Evolutionary conservation across 2,888 invertebrate species (phyloP).

Genomic region (Priapulus caudatus): DNA sequence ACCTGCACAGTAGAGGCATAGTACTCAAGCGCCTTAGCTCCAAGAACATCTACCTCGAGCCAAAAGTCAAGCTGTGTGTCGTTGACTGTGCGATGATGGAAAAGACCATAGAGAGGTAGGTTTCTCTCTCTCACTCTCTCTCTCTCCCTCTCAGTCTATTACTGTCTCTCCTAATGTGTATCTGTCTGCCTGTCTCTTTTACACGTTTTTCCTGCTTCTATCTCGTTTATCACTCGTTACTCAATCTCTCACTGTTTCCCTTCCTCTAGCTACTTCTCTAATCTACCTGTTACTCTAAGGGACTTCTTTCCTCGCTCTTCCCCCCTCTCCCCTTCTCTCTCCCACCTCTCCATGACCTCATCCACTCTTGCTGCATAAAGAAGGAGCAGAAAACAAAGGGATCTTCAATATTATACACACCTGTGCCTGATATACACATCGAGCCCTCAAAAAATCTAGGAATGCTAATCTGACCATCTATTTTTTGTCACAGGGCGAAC

Average conservation of each 20-base stretch:
- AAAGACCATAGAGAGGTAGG: conserved; percentile 29
- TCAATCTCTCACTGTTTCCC: neutral
- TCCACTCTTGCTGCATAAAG: conserved; percentile 4
- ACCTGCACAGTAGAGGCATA: conserved; percentile 42
- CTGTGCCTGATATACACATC: conserved; percentile 2
- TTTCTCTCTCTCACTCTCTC: neutral
- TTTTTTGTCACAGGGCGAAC: conserved; percentile 23
- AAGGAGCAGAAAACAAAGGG: neutral
- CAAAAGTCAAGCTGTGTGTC: conserved; percentile 39
- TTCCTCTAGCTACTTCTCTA: neutral
- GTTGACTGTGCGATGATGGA: conserved; percentile 38
- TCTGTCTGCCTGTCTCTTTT: neutral
- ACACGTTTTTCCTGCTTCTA: too few relatives aligned
- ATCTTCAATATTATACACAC: too few relatives aligned
- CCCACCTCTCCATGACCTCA: neutral
- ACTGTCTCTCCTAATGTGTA: neutral
- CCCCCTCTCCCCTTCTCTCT: neutral
- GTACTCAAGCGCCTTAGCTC: conserved; percentile 39
- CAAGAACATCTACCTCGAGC: conserved; percentile 39
- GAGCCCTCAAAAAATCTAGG: neutral
- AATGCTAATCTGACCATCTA: neutral
- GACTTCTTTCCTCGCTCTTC: neutral
- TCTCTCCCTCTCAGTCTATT: neutral
- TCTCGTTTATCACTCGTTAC: too few relatives aligned
- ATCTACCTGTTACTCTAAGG: neutral